Evolutionary conservation across 2,888 invertebrate species (phyloP).

Genomic region (Tetanocera ferruginea): DNA sequence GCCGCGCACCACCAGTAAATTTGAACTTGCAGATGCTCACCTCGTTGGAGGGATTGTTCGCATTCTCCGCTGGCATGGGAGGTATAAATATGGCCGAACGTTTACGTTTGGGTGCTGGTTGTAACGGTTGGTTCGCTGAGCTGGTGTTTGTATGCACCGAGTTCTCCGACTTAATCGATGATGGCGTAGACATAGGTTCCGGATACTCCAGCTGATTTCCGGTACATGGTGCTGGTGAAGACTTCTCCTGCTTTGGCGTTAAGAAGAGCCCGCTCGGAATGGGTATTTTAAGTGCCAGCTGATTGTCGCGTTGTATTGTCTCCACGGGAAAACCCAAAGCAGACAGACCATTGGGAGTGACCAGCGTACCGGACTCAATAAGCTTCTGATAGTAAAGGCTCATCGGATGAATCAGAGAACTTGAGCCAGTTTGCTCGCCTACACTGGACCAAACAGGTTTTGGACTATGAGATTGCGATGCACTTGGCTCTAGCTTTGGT

Average conservation of each 20-base stretch:
- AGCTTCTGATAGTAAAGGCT: slow-evolving; percentile 84
- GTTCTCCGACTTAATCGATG: slow-evolving; percentile 69
- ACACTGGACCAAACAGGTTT: background rate
- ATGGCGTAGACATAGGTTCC: slow-evolving; percentile 64
- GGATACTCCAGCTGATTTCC: slow-evolving; percentile 63
- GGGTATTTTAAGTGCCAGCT: slow-evolving; percentile 65
- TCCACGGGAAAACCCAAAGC: slow-evolving; percentile 59
- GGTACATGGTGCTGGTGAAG: slow-evolving; percentile 52
- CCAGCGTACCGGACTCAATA: slow-evolving; percentile 72
- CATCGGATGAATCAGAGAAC: slow-evolving; percentile 73
- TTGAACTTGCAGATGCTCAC: slow-evolving; percentile 95
- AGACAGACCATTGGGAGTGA: slow-evolving; percentile 64
- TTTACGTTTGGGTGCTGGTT: slow-evolving; percentile 74
- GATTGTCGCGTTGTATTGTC: slow-evolving; percentile 69
- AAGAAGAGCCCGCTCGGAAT: slow-evolving; percentile 59
- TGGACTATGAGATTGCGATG: slow-evolving; percentile 53
- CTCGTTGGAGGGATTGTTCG: slow-evolving; percentile 83
- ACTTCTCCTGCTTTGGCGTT: slow-evolving; percentile 54
- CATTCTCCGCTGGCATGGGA: slow-evolving; percentile 82
- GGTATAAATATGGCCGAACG: slow-evolving; percentile 88
- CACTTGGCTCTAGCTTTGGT: slow-evolving; percentile 65
- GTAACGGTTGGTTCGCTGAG: slow-evolving; percentile 46
- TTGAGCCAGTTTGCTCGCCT: background rate
- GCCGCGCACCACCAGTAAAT: slow-evolving; percentile 91
- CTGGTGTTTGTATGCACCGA: slow-evolving; percentile 68